These are phyloP conservation scores for Aplysia californica DNA, from an alignment of 1,140 invertebrate species.

Conservation along the genomic window DNA sequence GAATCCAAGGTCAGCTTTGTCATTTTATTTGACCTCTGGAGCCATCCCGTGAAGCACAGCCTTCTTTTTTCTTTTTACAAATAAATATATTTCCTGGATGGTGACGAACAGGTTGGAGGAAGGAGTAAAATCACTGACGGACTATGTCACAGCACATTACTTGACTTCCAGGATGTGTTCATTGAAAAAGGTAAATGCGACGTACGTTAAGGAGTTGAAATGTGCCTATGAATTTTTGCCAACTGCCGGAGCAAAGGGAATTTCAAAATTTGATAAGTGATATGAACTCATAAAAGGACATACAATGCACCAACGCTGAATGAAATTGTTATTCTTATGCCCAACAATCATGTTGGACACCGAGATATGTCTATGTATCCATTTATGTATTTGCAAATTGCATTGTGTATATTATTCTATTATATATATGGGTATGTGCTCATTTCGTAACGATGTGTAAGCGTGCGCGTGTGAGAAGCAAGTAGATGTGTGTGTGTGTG, in stretches of 20 bases:
- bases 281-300: not conserved
- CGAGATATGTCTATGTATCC: too few relatives aligned
- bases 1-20: not conserved
- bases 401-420: too few relatives aligned
- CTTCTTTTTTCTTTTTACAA: too few relatives aligned
- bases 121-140: not conserved
- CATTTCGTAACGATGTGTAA: too few relatives aligned
- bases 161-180: not conserved
- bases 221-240: not conserved
- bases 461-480: too few relatives aligned
- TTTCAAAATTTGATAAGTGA: not conserved
- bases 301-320: not conserved
- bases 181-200: not conserved
- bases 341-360: not conserved
- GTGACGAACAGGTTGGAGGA: not conserved
- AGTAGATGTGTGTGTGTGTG: too few relatives aligned
- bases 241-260: not conserved
- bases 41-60: not conserved
- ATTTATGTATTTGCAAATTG: too few relatives aligned
- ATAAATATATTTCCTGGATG: not conserved
- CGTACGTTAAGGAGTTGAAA: not conserved
- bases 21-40: not conserved
- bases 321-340: not conserved
- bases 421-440: too few relatives aligned
- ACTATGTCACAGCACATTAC: not conserved